Evolutionary conservation across 2,113 vertebrate species (phyloP), one percentile per base, ranked within the genome.

Genomic region (Lipophrys pholis): DNA sequence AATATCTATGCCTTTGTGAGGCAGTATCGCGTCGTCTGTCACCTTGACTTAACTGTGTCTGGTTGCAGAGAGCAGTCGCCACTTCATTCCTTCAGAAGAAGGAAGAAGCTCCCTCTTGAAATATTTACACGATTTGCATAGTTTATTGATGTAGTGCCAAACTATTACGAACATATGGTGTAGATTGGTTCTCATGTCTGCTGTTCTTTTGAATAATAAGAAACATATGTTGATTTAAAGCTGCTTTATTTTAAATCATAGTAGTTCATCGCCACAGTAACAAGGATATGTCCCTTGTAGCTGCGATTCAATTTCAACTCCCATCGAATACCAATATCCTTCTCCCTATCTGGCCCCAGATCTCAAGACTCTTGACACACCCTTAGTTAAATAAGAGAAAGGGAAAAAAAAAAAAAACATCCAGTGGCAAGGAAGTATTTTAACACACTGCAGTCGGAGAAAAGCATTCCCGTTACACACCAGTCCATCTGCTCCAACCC

Each of bases 401-500:
- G 2, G 21, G 21, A 4, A 30, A 30, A 30, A 30, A 30, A 30
- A 30, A 30, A 30, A 30, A 30, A 30, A 30, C n/a, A 77, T 56
- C 39, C 48, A 60, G 70, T 64, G 36, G 56, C 57, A 50, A 42
- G 7, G 46, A 16, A 76, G 43, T 55, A 66, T 77, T 68, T 76
- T 65, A 59, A 73, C 57, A 69, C 45, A 55, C 12, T 63, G 45
- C 42, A 60, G 21, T 51, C 68, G 57, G 52, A 76, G 69, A 61
- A 65, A 73, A 61, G 69, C 67, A 40, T 76, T 84, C 54, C 76
- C 9, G 1, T 58, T 67, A 51, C 42, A 80, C 59, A 84, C 64
- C 43, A 73, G 63, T 70, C 70, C 73, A 86, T 82, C 78, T 86
- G 82, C 51, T 83, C 75, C 75, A 83, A 67, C 63, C 69, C 73